Evolutionary conservation across 2,113 vertebrate genomes (phyloP).

Genomic region (Ameiurus melas): DNA sequence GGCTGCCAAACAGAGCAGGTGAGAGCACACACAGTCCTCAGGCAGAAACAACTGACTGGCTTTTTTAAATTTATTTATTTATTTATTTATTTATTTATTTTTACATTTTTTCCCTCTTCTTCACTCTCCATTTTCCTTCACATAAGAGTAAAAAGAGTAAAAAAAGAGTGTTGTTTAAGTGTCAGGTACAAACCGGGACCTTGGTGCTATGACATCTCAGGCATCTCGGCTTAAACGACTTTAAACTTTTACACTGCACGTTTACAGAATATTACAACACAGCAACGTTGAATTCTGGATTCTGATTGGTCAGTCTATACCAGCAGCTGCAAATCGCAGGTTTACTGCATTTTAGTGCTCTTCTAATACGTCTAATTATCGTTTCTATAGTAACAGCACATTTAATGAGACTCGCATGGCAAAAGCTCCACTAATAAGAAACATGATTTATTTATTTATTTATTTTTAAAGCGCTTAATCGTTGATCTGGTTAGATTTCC

Average conservation of each 20-base stretch:
- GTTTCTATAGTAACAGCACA: background rate
- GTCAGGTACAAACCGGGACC: background rate
- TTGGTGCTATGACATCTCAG: no score
- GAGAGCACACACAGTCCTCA: constrained; percentile 65
- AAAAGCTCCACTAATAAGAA: no score
- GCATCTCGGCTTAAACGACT: background rate
- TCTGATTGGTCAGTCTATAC: background rate
- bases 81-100: no score
- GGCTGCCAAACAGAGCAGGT: constrained; percentile 67
- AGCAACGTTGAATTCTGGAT: background rate
- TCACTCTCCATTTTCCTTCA: background rate
- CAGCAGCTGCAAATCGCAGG: no score
- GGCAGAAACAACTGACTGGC: constrained; percentile 48
- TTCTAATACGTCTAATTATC: background rate
- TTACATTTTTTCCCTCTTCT: background rate
- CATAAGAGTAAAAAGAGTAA: background rate
- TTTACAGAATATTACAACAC: background rate
- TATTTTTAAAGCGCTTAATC: no score
- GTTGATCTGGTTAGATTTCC: no score
- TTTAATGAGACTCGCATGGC: no score
- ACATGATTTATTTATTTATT: no score
- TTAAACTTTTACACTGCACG: background rate
- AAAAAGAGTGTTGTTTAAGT: background rate
- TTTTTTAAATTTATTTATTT: no score
- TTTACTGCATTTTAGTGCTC: background rate